Percentiles rank a stretch among this genome's conserved stretches.
These are phyloP conservation scores for Plectropomus leopardus DNA, from an alignment of 2,113 vertebrate species.

Conservation along the genomic window DNA sequence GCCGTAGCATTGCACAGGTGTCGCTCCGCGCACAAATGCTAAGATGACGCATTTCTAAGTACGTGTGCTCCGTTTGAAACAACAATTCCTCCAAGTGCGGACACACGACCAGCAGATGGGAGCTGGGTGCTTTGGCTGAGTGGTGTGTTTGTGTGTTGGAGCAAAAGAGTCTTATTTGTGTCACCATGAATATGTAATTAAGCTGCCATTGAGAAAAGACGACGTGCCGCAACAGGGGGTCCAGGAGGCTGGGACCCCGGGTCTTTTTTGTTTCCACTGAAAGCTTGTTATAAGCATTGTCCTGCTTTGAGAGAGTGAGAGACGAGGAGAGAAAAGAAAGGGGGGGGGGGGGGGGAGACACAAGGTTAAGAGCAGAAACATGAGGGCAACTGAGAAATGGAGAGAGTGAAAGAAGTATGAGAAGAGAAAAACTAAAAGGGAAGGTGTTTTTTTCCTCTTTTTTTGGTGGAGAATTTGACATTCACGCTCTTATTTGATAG, in stretches of 20 bases:
- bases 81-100: constrained; percentile 53
- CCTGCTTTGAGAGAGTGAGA: constrained; percentile 16
- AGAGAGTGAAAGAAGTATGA: constrained; percentile 1
- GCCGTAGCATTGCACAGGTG: background rate
- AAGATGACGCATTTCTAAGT: constrained; percentile 14
- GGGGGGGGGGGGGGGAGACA: too few relatives aligned
- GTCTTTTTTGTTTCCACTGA: constrained; percentile 55
- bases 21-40: background rate
- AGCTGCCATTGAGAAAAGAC: constrained; percentile 71
- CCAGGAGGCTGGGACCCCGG: constrained; percentile 41
- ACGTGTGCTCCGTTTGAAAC: constrained; percentile 3
- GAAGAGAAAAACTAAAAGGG: constrained; percentile 1
- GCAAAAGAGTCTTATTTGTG: constrained; percentile 71
- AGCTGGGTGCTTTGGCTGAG: constrained; percentile 61
- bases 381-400: background rate
- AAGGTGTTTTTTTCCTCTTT: constrained; percentile 12
- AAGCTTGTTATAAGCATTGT: constrained; percentile 65
- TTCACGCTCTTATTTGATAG: constrained; percentile 65
- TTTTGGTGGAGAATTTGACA: constrained; percentile 58
- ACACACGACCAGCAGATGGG: constrained; percentile 77
- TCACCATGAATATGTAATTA: constrained; percentile 81
- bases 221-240: constrained; percentile 62
- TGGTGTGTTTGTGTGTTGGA: constrained; percentile 64
- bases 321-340: background rate
- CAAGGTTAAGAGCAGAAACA: constrained; percentile 23